Evolutionary conservation across 2,888 invertebrate genomes (phyloP).

Genomic region (Oscheius myriophilus): DNA sequence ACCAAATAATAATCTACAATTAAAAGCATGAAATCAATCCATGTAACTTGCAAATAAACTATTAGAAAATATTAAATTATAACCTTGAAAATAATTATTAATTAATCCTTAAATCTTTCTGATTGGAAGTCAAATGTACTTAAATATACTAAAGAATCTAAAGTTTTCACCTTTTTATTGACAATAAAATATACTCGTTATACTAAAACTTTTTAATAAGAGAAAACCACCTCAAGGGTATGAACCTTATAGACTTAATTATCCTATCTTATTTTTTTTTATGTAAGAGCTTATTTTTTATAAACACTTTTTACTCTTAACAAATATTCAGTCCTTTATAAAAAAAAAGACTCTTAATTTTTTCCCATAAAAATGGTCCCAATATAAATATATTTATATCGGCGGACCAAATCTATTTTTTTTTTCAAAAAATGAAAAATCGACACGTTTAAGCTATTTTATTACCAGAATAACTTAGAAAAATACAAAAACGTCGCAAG

Average conservation of each 20-base stretch:
- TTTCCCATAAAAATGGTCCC: neutral
- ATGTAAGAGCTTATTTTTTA: no score
- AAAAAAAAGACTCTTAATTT: no score
- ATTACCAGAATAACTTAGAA: no score
- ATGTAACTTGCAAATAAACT: constrained; percentile 55
- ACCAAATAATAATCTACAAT: constrained; percentile 51
- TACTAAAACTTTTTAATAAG: constrained; percentile 61
- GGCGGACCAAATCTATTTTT: no score
- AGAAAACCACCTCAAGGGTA: constrained; percentile 57
- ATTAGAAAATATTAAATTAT: constrained; percentile 55
- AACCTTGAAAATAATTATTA: constrained; percentile 58
- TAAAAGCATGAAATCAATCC: constrained; percentile 57
- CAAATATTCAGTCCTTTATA: neutral
- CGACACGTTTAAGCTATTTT: no score
- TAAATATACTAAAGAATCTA: constrained; percentile 56
- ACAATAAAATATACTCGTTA: no score
- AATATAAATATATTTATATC: no score
- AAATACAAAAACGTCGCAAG: no score
- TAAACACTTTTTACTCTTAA: no score
- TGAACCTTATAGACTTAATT: constrained; percentile 58
- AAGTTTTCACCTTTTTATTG: constrained; percentile 54
- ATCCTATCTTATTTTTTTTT: constrained; percentile 55
- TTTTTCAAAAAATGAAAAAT: no score
- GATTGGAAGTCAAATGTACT: constrained; percentile 61
- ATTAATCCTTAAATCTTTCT: constrained; percentile 53